Evolutionary conservation across 2,797 vertebrate genomes (phyloP).

Genomic region (Manis pentadactyla): DNA sequence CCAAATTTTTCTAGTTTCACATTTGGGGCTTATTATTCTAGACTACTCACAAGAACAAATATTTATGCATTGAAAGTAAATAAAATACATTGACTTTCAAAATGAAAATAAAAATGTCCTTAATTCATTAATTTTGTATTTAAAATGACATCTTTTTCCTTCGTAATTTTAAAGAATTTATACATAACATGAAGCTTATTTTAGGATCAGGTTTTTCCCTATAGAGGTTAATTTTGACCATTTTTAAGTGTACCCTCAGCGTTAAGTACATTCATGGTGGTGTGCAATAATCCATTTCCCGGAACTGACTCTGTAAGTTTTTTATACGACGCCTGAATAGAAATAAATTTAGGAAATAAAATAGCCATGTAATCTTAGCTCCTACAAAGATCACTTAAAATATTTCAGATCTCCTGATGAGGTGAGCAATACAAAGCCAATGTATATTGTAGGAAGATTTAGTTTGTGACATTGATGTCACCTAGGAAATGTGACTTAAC

Average conservation of each 20-base stretch:
- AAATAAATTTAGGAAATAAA: constrained; percentile 48
- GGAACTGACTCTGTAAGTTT: background rate
- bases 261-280: background rate
- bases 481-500: background rate
- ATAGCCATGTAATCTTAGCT: background rate
- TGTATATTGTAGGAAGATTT: background rate
- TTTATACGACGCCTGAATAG: background rate
- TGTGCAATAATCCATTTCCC: background rate
- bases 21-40: background rate
- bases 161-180: background rate
- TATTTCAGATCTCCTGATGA: background rate
- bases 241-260: background rate
- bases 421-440: background rate
- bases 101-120: background rate
- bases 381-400: constrained; percentile 18
- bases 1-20: background rate
- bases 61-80: background rate
- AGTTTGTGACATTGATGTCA: background rate
- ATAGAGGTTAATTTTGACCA: background rate
- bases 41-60: background rate
- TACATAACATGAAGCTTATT: background rate
- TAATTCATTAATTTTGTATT: background rate
- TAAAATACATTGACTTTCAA: background rate
- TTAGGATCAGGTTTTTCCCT: background rate
- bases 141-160: background rate